A percentile compares a stretch with the other conserved stretches of the same genome.
Evolutionary conservation across 2,113 vertebrate genomes (phyloP).

Genomic region (Mixornis gularis): DNA sequence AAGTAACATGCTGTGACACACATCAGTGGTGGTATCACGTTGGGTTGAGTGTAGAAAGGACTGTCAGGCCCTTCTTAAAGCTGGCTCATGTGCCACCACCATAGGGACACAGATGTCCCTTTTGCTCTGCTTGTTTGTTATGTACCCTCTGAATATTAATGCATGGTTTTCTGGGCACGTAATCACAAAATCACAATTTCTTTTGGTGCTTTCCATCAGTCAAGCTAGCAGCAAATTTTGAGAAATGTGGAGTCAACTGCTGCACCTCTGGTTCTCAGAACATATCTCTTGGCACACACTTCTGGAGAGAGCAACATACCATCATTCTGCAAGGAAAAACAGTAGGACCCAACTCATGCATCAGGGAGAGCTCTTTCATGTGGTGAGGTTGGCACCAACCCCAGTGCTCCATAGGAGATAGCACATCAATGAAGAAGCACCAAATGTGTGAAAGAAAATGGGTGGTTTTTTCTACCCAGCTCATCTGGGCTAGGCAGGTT

Average conservation of each 20-base stretch:
- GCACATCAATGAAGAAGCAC: background rate
- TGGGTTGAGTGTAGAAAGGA: background rate
- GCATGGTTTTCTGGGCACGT: background rate
- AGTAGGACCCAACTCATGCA: background rate
- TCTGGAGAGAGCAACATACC: background rate
- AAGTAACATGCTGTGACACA: background rate
- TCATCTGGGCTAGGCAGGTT: background rate
- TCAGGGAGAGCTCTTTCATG: background rate
- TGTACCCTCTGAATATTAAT: background rate
- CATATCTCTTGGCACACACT: fast-evolving
- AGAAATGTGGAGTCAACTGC: background rate
- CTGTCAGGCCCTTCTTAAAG: background rate
- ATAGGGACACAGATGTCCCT: background rate
- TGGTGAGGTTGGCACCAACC: background rate
- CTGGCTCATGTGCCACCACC: background rate
- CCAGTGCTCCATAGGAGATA: background rate
- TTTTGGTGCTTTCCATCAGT: background rate
- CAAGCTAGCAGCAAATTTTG: background rate
- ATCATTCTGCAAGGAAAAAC: background rate
- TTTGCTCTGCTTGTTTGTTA: background rate
- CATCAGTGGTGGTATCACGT: background rate
- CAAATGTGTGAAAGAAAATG: background rate
- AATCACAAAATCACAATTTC: background rate
- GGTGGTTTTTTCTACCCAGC: background rate
- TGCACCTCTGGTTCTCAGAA: background rate